A percentile compares a stretch with the other conserved stretches of the same genome.
phyloP scores from a whole-genome alignment of 2,113 vertebrate species.

The Paraplagusia blochii region DNA sequence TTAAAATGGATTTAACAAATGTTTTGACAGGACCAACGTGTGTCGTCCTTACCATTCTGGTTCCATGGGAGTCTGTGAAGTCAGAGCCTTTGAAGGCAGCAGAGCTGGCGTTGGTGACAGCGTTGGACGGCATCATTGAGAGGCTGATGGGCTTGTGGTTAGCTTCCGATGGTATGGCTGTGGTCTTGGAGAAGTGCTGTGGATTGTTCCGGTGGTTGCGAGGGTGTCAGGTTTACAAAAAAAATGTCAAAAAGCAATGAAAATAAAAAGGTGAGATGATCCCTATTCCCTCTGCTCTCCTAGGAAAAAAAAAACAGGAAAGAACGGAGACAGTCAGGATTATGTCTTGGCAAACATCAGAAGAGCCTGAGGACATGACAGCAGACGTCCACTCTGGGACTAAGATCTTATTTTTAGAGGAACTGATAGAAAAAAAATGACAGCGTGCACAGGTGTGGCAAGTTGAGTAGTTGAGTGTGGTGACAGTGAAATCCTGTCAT shows the following conservation, averaged over 20 bases:
- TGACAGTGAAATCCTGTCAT: too few relatives aligned
- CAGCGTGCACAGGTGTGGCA: too few relatives aligned
- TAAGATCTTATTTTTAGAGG: too few relatives aligned
- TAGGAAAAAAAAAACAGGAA: conserved; percentile 13
- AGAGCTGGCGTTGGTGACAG: conserved; percentile 61
- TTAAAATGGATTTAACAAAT: too few relatives aligned
- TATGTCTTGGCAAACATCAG: too few relatives aligned
- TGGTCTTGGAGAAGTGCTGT: background rate
- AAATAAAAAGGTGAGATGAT: conserved; percentile 49
- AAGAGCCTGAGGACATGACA: too few relatives aligned
- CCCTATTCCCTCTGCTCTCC: conserved; percentile 64
- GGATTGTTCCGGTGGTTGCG: conserved; percentile 27
- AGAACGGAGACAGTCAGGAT: background rate
- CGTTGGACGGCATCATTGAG: conserved; percentile 83
- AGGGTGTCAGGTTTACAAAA: conserved; percentile 27
- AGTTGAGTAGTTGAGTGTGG: too few relatives aligned
- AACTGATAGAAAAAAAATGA: too few relatives aligned
- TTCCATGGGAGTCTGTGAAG: conserved; percentile 64
- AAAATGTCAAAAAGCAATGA: conserved; percentile 48
- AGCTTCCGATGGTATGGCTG: conserved; percentile 4
- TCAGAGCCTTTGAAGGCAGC: conserved; percentile 67
- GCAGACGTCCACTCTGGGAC: too few relatives aligned
- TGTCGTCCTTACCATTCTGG: conserved; percentile 72
- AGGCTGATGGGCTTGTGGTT: conserved; percentile 23
- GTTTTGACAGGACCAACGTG: background rate